Evolutionary conservation across 2,113 vertebrate genomes (phyloP).

Genomic region (Sinosuthora webbiana): DNA sequence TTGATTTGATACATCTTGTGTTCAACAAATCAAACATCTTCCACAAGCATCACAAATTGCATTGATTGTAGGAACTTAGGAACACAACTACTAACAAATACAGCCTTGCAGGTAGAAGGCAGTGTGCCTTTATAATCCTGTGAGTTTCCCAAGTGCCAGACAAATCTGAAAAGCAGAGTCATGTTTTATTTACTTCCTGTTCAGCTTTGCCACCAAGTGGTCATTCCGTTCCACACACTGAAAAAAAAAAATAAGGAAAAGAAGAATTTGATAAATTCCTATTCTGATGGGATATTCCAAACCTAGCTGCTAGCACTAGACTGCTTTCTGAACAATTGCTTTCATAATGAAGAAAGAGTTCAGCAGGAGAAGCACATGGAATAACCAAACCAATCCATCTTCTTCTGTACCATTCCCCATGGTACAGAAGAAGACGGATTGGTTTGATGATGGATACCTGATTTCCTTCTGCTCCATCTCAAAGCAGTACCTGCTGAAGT

Average conservation of each 20-base stretch:
- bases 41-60: background rate
- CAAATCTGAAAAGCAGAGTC: background rate
- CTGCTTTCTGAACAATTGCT: background rate
- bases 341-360: background rate
- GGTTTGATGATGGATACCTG: background rate
- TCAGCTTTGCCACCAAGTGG: slow-evolving; percentile 53
- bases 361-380: background rate
- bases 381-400: background rate
- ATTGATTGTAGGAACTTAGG: background rate
- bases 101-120: background rate
- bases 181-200: background rate
- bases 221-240: background rate
- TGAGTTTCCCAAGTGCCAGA: background rate
- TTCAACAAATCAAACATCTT: background rate
- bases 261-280: background rate
- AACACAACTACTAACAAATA: background rate
- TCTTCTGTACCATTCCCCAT: background rate
- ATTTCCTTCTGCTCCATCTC: background rate
- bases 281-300: background rate
- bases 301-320: background rate
- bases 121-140: background rate
- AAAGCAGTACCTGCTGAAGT: background rate
- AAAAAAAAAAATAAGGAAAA: background rate
- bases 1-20: background rate
- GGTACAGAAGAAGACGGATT: background rate